These are phyloP conservation scores for Beris morrisii DNA, from an alignment of 2,888 invertebrate genomes.

Conservation along the genomic window DNA sequence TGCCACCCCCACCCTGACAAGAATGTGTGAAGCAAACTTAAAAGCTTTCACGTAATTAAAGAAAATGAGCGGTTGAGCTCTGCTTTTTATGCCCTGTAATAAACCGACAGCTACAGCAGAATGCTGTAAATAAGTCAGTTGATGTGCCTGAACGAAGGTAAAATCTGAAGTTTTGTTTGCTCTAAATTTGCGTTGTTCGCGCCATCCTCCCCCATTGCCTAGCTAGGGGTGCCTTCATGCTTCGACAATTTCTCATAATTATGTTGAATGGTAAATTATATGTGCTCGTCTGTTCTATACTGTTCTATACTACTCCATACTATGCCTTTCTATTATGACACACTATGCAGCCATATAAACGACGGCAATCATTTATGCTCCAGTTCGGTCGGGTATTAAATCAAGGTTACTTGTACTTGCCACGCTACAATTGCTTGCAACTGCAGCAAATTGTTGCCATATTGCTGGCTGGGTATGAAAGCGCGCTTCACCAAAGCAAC, in stretches of 20 bases:
- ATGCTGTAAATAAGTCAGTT: conserved; percentile 1
- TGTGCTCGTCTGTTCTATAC: conserved; percentile 3
- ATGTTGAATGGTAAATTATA: conserved; percentile 18
- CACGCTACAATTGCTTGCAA: too few relatives aligned
- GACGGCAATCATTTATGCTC: conserved; percentile 37
- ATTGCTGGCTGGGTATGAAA: too few relatives aligned
- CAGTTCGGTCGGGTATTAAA: conserved; percentile 33
- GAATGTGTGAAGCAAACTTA: conserved; percentile 17
- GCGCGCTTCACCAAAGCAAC: too few relatives aligned
- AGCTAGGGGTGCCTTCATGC: background rate
- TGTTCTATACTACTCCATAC: background rate
- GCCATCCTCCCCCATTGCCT: conserved; percentile 6
- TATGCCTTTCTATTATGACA: conserved; percentile 13
- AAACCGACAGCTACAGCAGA: too few relatives aligned
- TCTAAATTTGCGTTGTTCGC: background rate
- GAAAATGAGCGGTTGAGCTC: conserved; percentile 23
- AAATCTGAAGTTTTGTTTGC: background rate
- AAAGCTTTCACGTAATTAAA: conserved; percentile 27
- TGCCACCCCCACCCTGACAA: too few relatives aligned
- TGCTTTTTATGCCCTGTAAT: conserved; percentile 1
- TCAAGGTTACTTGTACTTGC: conserved; percentile 34
- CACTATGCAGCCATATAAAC: conserved; percentile 24
- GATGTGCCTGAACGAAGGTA: background rate
- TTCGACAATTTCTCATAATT: conserved; percentile 34
- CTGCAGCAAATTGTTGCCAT: too few relatives aligned